Conservation (phyloP, 2,113 vertebrate species). For the Heterochromis multidens region DNA sequence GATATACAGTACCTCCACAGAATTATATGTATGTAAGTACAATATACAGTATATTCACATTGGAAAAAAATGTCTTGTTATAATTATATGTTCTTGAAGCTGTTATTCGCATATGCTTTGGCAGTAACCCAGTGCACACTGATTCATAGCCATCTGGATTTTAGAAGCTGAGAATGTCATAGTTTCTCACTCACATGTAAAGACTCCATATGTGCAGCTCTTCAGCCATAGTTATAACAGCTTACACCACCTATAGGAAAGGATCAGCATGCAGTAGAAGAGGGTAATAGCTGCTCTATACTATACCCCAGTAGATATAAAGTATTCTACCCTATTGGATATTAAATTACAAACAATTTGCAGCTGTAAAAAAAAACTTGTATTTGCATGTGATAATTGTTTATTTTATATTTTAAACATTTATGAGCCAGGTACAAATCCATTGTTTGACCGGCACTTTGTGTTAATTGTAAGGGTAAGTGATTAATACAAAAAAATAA, state of each 20-base stretch:
- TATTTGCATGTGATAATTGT: not conserved
- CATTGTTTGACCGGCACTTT: not conserved
- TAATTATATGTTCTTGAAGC: not conserved
- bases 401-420: not conserved
- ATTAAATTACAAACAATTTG: not conserved
- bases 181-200: not conserved
- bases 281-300: not conserved
- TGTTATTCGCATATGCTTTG: not conserved
- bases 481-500: not conserved
- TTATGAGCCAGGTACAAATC: not conserved
- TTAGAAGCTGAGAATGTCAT: not conserved
- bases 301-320: not conserved
- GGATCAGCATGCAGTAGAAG: not conserved
- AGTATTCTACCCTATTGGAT: not conserved
- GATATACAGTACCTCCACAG: not conserved
- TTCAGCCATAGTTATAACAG: not conserved
- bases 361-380: not conserved
- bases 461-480: not conserved
- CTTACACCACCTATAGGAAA: not conserved
- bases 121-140: not conserved
- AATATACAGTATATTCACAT: not conserved
- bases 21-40: not conserved
- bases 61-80: not conserved
- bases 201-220: not conserved
- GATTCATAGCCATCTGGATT: conserved; percentile 19